Percentiles rank a stretch among this genome's conserved stretches.
Conservation (phyloP, 2,888 invertebrate genomes). For the Protonemura montana region DNA sequence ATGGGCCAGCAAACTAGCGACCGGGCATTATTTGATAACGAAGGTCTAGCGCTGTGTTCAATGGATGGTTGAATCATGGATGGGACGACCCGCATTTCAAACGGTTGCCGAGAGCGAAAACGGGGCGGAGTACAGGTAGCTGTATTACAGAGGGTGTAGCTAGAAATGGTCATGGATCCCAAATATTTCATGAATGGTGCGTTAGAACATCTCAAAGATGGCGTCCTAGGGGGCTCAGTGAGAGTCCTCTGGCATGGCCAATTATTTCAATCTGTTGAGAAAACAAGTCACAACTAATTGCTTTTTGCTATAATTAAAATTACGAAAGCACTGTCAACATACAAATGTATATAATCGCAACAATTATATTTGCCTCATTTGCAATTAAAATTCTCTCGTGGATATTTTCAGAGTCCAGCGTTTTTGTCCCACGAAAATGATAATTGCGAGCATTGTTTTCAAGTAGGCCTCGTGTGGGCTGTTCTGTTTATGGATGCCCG, state of each 20-base stretch:
- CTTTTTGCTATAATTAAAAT: slow-evolving; percentile 16
- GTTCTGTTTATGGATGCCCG: background rate
- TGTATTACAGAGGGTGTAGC: no score
- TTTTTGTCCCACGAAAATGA: background rate
- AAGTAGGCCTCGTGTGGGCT: background rate
- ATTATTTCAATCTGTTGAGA: slow-evolving; percentile 26
- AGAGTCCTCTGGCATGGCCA: background rate
- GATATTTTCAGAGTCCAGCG: background rate
- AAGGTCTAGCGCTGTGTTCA: background rate
- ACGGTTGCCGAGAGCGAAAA: background rate
- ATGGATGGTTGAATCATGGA: background rate
- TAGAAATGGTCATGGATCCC: background rate
- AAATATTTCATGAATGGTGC: background rate
- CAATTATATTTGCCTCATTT: slow-evolving; percentile 12
- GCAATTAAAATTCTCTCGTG: background rate
- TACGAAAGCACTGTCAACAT: background rate
- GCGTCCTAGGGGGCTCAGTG: background rate
- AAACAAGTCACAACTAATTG: slow-evolving; percentile 14
- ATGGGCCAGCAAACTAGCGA: background rate
- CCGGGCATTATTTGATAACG: background rate
- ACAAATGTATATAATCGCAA: background rate
- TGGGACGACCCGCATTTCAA: background rate
- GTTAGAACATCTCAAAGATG: background rate
- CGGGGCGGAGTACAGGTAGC: no score
- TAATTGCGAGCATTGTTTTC: background rate